Evolutionary conservation across 1,140 invertebrate genomes (phyloP), one percentile per base, ranked within the genome.

Genomic region (Carcinoscorpius rotundicauda): DNA sequence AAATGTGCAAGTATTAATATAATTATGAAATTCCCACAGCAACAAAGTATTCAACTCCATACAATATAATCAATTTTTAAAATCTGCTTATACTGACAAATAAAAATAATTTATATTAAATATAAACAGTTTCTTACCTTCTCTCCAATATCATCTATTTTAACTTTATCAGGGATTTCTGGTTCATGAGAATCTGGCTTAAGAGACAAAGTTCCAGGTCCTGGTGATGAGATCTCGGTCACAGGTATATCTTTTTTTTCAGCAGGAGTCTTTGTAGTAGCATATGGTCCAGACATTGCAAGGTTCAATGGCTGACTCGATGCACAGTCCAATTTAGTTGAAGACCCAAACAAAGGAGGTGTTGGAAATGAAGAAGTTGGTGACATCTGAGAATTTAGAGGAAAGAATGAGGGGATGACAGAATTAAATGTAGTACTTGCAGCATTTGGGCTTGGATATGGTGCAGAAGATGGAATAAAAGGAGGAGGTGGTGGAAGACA

Each of bases 361-460:
- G 68, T 69, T 9, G 68, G 68, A 57, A 69, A 69, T 52, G 63
- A 61, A 9, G 65, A 61, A 61, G 60, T 66, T 10, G 58, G 64
- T 11, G 64, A 63, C 6, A 62, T 58, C 4, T 62, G 61, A 49
- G n/a, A 58, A 4, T 55, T 55, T 4, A 67, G 50, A 57, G 58
- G 29, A 4, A 60, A 3, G 60, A 8, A 11, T 50, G 49, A 52
- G 60, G 9, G 9, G 63, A 29, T 29, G 29, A 29, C 29, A 29
- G 29, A 29, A 29, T 29, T 29, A 29, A 29, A 29, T 29, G 29
- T 29, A 29, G 29, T 2, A 29, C 29, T 29, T 29, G 29, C 29
- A 29, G 29, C 2, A 29, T 29, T 29, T 1, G 29, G 29, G 29
- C 29, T 29, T 29, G 29, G 29, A 29, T 29, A 29, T 1, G 29